A percentile compares a stretch with the other conserved stretches of the same genome.
phyloP scores from a whole-genome alignment of 2,888 invertebrate genomes.

The Plusia festucae region DNA sequence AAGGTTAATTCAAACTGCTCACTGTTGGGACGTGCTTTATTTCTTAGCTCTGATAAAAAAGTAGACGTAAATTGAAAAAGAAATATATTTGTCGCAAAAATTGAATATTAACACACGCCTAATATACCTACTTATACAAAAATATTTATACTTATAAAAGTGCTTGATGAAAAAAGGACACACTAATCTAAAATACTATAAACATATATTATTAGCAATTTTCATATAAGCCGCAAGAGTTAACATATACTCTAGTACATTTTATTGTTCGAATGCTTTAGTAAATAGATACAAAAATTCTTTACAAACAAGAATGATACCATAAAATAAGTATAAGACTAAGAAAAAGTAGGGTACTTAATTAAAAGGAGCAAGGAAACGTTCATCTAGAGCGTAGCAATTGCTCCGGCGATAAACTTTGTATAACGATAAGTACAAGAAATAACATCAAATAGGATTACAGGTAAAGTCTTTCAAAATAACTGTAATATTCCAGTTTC shows the following conservation, averaged over 20 bases:
- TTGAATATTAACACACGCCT: background rate
- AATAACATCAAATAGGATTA: conserved; percentile 37
- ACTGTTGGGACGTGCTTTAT: conserved; percentile 70
- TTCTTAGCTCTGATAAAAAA: conserved; percentile 63
- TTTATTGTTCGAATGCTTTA: conserved; percentile 12
- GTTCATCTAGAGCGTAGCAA: conserved; percentile 41
- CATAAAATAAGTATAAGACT: conserved; percentile 57
- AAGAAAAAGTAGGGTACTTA: conserved; percentile 73
- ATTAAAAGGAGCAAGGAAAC: conserved; percentile 63
- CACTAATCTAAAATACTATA: too few relatives aligned
- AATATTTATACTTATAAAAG: too few relatives aligned
- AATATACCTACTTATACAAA: too few relatives aligned
- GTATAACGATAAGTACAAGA: conserved; percentile 42
- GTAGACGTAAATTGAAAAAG: conserved; percentile 65
- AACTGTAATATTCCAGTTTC: conserved; percentile 33
- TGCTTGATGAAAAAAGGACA: too few relatives aligned
- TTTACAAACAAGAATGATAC: conserved; percentile 61
- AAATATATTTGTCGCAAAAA: conserved; percentile 26
- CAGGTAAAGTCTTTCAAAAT: conserved; percentile 39
- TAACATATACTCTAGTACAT: too few relatives aligned
- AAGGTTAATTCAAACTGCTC: conserved; percentile 80
- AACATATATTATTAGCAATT: too few relatives aligned
- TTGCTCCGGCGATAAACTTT: conserved; percentile 39
- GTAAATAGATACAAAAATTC: conserved; percentile 32
- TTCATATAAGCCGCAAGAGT: too few relatives aligned